phyloP scores from a whole-genome alignment of 1,140 invertebrate genomes.

The Drosophila pandora region DNA sequence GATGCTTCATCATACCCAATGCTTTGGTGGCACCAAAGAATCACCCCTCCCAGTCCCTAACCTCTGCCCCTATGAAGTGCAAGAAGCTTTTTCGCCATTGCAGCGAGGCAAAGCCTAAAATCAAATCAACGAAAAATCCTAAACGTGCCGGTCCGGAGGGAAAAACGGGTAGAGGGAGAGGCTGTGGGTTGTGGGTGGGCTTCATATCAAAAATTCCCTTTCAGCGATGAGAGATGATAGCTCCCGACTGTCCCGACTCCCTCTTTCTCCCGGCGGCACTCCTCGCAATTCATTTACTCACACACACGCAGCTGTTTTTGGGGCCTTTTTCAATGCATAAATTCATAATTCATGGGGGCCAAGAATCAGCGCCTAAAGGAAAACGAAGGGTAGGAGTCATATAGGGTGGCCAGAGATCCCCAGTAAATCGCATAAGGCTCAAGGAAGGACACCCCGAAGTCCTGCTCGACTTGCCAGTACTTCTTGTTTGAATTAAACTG shows the following conservation, averaged over 20 bases:
- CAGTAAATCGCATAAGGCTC: conserved; percentile 9
- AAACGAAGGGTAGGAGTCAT: background rate
- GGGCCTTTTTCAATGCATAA: conserved; percentile 77
- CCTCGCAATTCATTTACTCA: conserved; percentile 32
- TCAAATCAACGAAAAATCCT: conserved; percentile 80
- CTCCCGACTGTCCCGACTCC: background rate
- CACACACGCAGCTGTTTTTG: conserved; percentile 47
- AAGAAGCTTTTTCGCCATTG: conserved; percentile 58
- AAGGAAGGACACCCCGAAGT: conserved; percentile 1
- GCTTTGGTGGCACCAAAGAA: background rate
- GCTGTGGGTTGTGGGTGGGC: conserved; percentile 2
- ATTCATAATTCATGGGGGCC: conserved; percentile 76
- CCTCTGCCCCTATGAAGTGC: conserved; percentile 16
- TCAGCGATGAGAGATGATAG: conserved; percentile 52
- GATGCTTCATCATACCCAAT: conserved; percentile 17
- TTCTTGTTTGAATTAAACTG: background rate
- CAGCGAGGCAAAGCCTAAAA: conserved; percentile 71
- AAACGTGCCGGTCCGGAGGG: conserved; percentile 56
- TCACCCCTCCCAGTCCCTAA: background rate
- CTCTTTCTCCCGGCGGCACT: conserved; percentile 11
- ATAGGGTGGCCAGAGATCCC: background rate
- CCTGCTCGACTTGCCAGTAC: background rate
- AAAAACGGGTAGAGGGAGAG: background rate
- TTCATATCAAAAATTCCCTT: conserved; percentile 76
- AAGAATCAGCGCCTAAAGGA: conserved; percentile 13